Evolutionary conservation across 2,888 invertebrate species (phyloP), one percentile per base, ranked within the genome.

Genomic region (Macaria notata): DNA sequence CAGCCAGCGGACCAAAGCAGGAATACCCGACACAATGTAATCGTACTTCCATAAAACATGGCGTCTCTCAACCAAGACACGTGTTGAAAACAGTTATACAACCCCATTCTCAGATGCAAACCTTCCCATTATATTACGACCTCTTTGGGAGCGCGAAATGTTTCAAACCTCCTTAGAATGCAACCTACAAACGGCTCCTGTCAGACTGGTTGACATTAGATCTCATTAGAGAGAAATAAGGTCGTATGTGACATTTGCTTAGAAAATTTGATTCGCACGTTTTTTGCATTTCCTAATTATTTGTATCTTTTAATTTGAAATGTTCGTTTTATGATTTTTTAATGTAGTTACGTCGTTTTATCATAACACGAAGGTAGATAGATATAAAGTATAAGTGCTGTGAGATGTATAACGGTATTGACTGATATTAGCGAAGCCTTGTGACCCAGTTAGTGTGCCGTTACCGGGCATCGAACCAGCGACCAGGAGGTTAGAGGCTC

Each of bases 351-450:
- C 4, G 33, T 36, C 33, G 4, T 36, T 36, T 36, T 36, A 6
- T 36, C 33, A 36, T 19, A 19, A 19, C 33, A 36, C 33, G 33
- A 36, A 36, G 7, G 5, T 36, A 36, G 33, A 4, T 36, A 7
- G 33, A 7, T 36, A 36, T 36, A 36, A 36, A 36, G 33, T 36
- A 41, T 72, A 80, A 78, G 78, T 78, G 73, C 66, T 74, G 69
- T 73, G 79, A 84, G 81, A 84, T 83, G 69, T 68, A 71, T 86
- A 88, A 88, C 88, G 84, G 86, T 80, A 78, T 63, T 64, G 73
- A 72, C 76, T 79, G 81, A 88, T 89, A 89, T 90, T 88, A 88
- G 89, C 89, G 78, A 88, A 87, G 88, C 90, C 90, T 86, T 81
- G 77, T 90, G 86, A 90, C 89, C 88, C 77, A 90, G 79, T 76